These are phyloP conservation scores for Periparus ater DNA, from an alignment of 2,797 vertebrate genomes.

Conservation along the genomic window DNA sequence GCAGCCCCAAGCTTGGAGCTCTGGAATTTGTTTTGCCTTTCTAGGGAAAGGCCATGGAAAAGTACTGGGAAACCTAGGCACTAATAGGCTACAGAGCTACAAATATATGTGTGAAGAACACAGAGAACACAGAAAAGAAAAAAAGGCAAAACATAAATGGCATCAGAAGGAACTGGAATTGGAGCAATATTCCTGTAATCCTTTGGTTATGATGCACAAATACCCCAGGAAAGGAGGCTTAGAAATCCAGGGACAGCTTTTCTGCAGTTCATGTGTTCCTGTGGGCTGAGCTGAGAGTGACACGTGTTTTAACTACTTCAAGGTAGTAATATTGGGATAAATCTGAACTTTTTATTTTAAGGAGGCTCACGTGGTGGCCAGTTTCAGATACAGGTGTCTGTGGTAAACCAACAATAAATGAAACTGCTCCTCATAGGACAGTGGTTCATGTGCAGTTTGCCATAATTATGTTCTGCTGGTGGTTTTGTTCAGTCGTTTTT, in stretches of 20 bases:
- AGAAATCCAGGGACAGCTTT: background rate
- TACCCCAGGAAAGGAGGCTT: background rate
- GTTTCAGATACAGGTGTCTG: background rate
- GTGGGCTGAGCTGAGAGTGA: background rate
- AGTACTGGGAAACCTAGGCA: background rate
- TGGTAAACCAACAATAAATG: background rate
- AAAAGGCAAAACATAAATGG: background rate
- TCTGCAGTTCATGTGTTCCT: background rate
- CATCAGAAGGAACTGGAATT: background rate
- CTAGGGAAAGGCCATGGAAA: background rate
- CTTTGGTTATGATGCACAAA: background rate
- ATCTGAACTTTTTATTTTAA: background rate
- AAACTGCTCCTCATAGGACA: background rate
- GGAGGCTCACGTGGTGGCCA: fast-evolving
- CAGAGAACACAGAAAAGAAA: background rate
- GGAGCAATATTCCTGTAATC: background rate
- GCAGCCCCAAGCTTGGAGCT: background rate
- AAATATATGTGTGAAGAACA: background rate
- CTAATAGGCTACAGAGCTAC: background rate
- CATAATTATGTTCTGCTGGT: background rate
- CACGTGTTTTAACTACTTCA: fast-evolving
- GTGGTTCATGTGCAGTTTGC: background rate
- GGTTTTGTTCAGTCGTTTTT: background rate
- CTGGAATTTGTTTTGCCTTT: background rate
- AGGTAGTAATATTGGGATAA: background rate